phyloP scores from a whole-genome alignment of 1,140 invertebrate genomes.

The Aphelinus certus region DNA sequence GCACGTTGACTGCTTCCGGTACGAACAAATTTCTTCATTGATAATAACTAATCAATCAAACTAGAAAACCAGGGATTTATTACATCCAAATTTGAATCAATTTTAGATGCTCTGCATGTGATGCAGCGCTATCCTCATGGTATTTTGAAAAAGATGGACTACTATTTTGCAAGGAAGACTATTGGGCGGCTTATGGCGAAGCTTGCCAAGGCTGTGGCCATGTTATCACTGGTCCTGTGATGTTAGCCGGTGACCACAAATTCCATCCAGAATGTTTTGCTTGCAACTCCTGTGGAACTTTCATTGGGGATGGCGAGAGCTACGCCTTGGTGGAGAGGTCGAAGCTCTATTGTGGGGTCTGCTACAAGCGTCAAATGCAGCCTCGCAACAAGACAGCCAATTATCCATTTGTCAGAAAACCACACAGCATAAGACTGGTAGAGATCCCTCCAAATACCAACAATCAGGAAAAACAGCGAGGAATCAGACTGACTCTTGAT shows the following conservation, averaged over 20 bases:
- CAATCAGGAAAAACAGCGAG: conserved; percentile 63
- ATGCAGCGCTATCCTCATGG: conserved; percentile 85
- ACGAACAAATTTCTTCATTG: conserved; percentile 39
- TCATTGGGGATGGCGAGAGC: conserved; percentile 91
- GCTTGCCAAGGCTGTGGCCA: conserved; percentile 87
- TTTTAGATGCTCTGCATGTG: conserved; percentile 86
- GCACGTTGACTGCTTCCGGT: conserved; percentile 90
- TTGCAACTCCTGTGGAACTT: conserved; percentile 81
- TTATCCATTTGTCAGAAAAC: conserved; percentile 69
- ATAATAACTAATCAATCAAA: background rate
- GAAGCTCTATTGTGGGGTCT: conserved; percentile 81
- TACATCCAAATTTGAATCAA: conserved; percentile 19
- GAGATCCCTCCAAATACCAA: conserved; percentile 74
- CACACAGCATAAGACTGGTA: conserved; percentile 82
- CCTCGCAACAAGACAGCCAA: conserved; percentile 69
- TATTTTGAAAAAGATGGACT: conserved; percentile 93
- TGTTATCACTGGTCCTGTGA: conserved; percentile 91
- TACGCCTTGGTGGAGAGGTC: conserved; percentile 90
- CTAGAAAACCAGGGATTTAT: background rate
- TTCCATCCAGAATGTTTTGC: conserved; percentile 96
- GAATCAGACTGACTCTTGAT: conserved; percentile 71
- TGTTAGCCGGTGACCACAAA: conserved; percentile 93
- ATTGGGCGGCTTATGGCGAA: conserved; percentile 88
- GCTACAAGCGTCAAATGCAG: conserved; percentile 65
- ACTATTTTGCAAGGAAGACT: conserved; percentile 89